Evolutionary conservation across 2,888 invertebrate species (phyloP), one percentile per base, ranked within the genome.

Genomic region (Deroplatys truncata): DNA sequence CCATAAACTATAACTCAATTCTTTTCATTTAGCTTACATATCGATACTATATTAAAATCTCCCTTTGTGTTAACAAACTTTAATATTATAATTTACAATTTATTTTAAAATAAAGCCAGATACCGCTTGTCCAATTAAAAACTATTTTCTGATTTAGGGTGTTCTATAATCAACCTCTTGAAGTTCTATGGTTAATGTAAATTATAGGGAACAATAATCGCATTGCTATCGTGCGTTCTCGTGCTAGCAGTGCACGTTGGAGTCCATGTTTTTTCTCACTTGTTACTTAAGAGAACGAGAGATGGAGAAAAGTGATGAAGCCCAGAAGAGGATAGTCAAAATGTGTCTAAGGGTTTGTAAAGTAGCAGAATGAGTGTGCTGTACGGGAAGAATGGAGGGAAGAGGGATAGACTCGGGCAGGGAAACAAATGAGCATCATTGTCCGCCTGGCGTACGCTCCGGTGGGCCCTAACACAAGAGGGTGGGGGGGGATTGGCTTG

Each of bases 381-480:
- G 49, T 49, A 28, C 56, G 56, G 25, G 56, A 72, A 72, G 56
- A 72, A 72, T 72, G 56, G n/a, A n/a, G 86, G 86, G 86, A 31
- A 31, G 85, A 49, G 56, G 86, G n/a, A 72, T 72, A 72, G 56
- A 72, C 56, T 72, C 56, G 56, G 56, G 56, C 85, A 28, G 85
- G 86, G 86, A 86, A 86, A 86, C 86, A 86, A 86, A 86, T 86
- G 86, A 86, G 82, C 86, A 86, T 86, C 72, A 86, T 86, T 72
- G 86, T 86, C 72, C 86, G 56, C 28, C 85, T 49, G 29, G 28
- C 72, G 86, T 86, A 82, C 82, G 82, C 86, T 86, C 86, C 72
- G 31, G 72, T 86, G 56, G 82, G 20, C 29, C 16, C 29, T 4
- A 72, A 72, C 56, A 72, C 56, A 72, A 72, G 56, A 20, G 56